Evolutionary conservation across 2,797 vertebrate genomes (phyloP).

Genomic region (Agapornis canus): DNA sequence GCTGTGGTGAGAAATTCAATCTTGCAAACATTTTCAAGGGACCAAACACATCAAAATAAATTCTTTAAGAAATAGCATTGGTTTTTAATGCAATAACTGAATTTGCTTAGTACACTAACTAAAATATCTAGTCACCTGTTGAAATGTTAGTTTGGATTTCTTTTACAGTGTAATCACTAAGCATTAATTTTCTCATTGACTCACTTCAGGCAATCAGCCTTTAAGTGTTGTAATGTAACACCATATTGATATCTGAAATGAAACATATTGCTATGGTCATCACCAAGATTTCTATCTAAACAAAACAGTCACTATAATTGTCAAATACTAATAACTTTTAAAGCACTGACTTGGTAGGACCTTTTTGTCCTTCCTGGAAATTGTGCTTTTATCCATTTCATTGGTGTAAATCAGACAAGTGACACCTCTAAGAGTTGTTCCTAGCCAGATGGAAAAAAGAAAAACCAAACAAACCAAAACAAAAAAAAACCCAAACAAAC

Average conservation of each 20-base stretch:
- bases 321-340: not conserved
- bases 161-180: not conserved
- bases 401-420: not conserved
- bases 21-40: not conserved
- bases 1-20: not conserved
- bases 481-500: too few relatives aligned
- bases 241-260: not conserved
- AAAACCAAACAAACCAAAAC: not conserved
- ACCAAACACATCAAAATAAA: not conserved
- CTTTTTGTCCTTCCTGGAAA: not conserved
- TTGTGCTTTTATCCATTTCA: not conserved
- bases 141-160: not conserved
- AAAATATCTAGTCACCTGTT: not conserved
- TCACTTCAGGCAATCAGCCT: not conserved
- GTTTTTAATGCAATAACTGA: not conserved
- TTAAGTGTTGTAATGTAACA: not conserved
- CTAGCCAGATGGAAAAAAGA: not conserved
- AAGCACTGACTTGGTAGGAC: not conserved
- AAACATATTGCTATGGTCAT: not conserved
- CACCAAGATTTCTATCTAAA: not conserved
- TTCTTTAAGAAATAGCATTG: not conserved
- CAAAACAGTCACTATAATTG: not conserved
- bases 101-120: not conserved
- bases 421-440: not conserved
- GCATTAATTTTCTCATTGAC: not conserved